phyloP scores from a whole-genome alignment of 2,888 invertebrate genomes.

The Heliconius erato region DNA sequence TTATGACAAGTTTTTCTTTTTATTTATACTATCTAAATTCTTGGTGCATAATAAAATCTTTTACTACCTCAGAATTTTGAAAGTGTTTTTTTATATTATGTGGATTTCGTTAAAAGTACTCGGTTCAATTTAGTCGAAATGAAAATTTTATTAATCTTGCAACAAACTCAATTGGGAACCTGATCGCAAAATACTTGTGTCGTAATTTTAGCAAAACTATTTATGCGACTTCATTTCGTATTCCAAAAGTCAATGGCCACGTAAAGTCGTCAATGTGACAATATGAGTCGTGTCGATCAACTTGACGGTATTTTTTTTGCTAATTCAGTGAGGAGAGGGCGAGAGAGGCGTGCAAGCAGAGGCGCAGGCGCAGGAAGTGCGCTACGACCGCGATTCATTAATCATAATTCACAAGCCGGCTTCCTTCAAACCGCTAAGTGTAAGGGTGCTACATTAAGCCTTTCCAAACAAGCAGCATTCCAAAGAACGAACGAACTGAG shows the following conservation, averaged over 20 bases:
- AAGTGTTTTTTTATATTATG: not conserved
- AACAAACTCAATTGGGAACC: slow-evolving; percentile 17
- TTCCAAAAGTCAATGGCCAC: slow-evolving; percentile 53
- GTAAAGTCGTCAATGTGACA: slow-evolving; percentile 51
- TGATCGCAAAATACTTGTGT: slow-evolving; percentile 11
- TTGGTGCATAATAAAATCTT: not conserved
- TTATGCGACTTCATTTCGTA: slow-evolving; percentile 28
- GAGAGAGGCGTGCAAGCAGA: slow-evolving; percentile 40
- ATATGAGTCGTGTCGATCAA: slow-evolving; percentile 53
- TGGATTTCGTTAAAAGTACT: not conserved
- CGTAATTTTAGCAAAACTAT: slow-evolving; percentile 22
- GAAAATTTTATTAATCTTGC: slow-evolving; percentile 13
- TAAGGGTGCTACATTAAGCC: slow-evolving; percentile 42
- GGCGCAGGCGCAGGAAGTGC: slow-evolving; percentile 69
- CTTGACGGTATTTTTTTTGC: slow-evolving; percentile 55
- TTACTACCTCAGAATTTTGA: not conserved
- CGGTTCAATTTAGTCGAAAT: slow-evolving; percentile 1
- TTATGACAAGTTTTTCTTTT: not conserved
- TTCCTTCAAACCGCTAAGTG: slow-evolving; percentile 60
- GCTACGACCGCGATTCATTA: slow-evolving; percentile 70
- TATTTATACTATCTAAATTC: not conserved
- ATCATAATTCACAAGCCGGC: slow-evolving; percentile 62
- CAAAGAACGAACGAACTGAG: slow-evolving; percentile 3
- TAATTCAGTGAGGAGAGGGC: slow-evolving; percentile 60
- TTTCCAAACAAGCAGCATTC: slow-evolving; percentile 31